These are phyloP conservation scores for Novumbra hubbsi DNA, from an alignment of 2,797 vertebrate species.

Conservation along the genomic window DNA sequence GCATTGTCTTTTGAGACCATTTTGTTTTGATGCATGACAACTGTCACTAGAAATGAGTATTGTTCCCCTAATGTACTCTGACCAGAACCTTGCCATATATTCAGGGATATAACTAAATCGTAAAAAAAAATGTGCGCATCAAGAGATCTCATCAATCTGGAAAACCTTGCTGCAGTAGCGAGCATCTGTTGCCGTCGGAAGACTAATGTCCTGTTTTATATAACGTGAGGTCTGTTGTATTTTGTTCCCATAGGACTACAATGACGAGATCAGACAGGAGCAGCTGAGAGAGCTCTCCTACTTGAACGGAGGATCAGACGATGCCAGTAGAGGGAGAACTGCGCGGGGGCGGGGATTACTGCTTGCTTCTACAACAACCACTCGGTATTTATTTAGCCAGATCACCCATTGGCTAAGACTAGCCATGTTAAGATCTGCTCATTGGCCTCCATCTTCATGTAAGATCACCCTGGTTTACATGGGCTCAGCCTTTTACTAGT, in stretches of 20 bases:
- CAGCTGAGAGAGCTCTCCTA: slow-evolving; percentile 94
- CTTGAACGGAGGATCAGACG: slow-evolving; percentile 94
- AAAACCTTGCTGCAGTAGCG: slow-evolving; percentile 52
- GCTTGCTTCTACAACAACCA: slow-evolving; percentile 73
- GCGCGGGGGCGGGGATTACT: slow-evolving; percentile 81
- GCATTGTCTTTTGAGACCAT: background rate
- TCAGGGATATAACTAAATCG: slow-evolving; percentile 35
- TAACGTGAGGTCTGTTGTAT: slow-evolving; percentile 37
- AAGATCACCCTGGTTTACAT: too few species aligned
- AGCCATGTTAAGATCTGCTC: slow-evolving; percentile 24
- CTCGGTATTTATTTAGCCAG: slow-evolving; percentile 73
- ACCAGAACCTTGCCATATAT: slow-evolving; percentile 36
- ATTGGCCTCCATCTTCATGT: slow-evolving; percentile 3
- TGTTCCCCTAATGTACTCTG: slow-evolving; percentile 8
- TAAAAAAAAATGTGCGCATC: slow-evolving; percentile 48
- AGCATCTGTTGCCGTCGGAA: slow-evolving; percentile 55
- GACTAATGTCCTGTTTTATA: slow-evolving; percentile 53
- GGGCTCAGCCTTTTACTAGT: too few species aligned
- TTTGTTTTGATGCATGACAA: background rate
- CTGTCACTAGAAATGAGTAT: background rate
- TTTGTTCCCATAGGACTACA: slow-evolving; percentile 85
- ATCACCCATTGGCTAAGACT: background rate
- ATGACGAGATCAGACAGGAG: slow-evolving; percentile 98
- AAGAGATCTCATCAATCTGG: slow-evolving; percentile 50
- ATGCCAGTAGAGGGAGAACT: slow-evolving; percentile 83